phyloP scores from a whole-genome alignment of 2,888 invertebrate genomes.

The Electrophaes corylata region DNA sequence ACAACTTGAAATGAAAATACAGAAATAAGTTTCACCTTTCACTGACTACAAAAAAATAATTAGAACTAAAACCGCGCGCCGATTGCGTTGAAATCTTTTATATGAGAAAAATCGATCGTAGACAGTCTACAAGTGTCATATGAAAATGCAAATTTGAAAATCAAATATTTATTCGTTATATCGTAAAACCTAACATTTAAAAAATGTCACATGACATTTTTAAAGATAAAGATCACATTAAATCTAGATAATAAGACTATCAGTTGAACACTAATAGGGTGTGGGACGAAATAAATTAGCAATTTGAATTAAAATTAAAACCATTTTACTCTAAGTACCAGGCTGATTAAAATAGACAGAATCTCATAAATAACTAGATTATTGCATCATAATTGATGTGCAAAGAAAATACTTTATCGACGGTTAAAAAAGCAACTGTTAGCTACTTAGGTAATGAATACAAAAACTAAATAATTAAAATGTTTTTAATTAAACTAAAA shows the following conservation, averaged over 20 bases:
- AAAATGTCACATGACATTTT: background rate
- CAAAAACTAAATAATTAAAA: slow-evolving; percentile 1
- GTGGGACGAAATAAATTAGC: background rate
- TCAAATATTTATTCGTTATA: background rate
- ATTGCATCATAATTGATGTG: background rate
- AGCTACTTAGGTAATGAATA: background rate
- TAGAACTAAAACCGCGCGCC: slow-evolving; percentile 1
- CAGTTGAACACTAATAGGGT: background rate
- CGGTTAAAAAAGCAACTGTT: slow-evolving; percentile 5
- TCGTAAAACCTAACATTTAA: background rate
- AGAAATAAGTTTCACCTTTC: background rate
- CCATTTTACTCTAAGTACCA: background rate
- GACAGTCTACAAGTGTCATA: slow-evolving; percentile 1
- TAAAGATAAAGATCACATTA: background rate
- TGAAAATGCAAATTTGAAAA: background rate
- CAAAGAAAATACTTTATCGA: background rate
- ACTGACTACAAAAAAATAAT: background rate
- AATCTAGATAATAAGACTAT: background rate
- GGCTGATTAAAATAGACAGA: background rate
- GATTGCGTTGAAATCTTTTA: slow-evolving; percentile 54
- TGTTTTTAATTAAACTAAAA: background rate
- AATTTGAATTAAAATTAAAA: background rate
- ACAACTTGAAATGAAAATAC: background rate
- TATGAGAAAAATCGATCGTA: slow-evolving; percentile 24
- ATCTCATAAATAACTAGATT: background rate